Conservation (phyloP, 2,113 vertebrate species). For the Accipiter cooperii region DNA sequence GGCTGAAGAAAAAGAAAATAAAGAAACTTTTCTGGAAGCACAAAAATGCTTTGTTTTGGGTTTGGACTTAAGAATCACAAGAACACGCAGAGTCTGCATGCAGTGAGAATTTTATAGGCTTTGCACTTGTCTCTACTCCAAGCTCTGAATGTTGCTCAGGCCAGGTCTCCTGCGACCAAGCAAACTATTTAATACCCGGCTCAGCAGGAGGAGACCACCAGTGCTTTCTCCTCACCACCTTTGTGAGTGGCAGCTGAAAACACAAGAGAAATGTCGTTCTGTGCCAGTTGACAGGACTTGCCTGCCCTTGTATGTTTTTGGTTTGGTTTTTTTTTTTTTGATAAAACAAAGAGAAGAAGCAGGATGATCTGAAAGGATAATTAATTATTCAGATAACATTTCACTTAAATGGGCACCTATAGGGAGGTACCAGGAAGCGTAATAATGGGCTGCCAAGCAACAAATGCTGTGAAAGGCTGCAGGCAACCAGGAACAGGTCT, state of each 20-base stretch:
- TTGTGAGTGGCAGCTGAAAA: neutral
- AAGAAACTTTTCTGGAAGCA: neutral
- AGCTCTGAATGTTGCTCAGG: neutral
- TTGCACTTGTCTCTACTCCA: neutral
- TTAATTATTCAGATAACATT: neutral
- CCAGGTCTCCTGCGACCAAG: neutral
- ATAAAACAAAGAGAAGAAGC: neutral
- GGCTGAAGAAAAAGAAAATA: neutral
- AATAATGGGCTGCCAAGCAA: neutral
- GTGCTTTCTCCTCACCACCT: neutral
- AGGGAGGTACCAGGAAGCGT: neutral
- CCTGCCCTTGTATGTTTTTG: neutral
- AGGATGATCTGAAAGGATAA: neutral
- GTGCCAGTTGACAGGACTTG: neutral
- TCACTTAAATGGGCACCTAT: neutral
- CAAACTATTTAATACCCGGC: neutral
- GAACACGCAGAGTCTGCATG: neutral
- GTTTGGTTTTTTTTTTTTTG: neutral
- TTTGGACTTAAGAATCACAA: neutral
- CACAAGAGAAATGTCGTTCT: neutral
- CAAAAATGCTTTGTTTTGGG: neutral
- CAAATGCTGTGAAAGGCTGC: rapidly evolving
- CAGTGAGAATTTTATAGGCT: neutral
- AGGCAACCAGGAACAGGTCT: neutral
- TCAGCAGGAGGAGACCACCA: neutral